A percentile compares a stretch with the other conserved stretches of the same genome.
Conservation (phyloP, 2,888 invertebrate species). For the Stictocephala bisonia region DNA sequence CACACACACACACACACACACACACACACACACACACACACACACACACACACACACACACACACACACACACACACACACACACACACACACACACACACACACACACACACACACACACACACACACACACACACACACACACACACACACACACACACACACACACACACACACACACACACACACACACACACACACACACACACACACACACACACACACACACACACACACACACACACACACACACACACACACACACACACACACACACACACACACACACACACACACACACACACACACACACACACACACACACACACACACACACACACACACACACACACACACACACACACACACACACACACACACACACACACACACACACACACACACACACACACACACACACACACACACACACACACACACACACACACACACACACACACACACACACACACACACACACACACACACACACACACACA, state of each 20-base stretch:
- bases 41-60: constrained; percentile 13
- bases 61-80: constrained; percentile 13
- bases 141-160: constrained; percentile 13
- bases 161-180: constrained; percentile 13
- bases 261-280: constrained; percentile 13
- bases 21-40: constrained; percentile 13
- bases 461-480: neutral
- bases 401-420: constrained; percentile 13
- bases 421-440: constrained; percentile 13
- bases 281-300: constrained; percentile 13
- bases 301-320: constrained; percentile 8
- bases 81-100: constrained; percentile 13
- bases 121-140: constrained; percentile 13
- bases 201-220: constrained; percentile 13
- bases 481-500: neutral
- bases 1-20: constrained; percentile 2
- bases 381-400: constrained; percentile 8
- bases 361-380: constrained; percentile 8
- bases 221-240: constrained; percentile 8
- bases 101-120: constrained; percentile 13
- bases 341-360: constrained; percentile 5
- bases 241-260: constrained; percentile 13
- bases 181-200: constrained; percentile 13
- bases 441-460: constrained; percentile 9
- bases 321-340: constrained; percentile 9